Evolutionary conservation across 2,797 vertebrate species (phyloP).

Genomic region (Poeciliopsis paucimaculata): DNA sequence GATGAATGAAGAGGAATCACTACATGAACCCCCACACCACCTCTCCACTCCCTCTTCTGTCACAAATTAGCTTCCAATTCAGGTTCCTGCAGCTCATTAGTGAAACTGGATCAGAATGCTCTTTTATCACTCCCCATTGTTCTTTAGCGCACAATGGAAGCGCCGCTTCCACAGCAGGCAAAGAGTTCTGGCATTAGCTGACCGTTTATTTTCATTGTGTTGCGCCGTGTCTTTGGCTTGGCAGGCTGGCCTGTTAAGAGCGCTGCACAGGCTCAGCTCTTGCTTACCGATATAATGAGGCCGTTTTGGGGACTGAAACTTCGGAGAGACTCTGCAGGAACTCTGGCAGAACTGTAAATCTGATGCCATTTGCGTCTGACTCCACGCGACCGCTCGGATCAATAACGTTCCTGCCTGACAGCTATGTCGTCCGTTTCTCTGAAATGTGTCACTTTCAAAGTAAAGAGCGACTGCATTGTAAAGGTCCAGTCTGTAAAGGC

Average conservation of each 20-base stretch:
- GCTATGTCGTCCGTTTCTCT: constrained; percentile 17
- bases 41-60: constrained; percentile 6
- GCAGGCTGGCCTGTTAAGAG: constrained; percentile 43
- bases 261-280: constrained; percentile 36
- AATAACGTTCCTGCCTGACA: constrained; percentile 16
- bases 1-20: constrained; percentile 23
- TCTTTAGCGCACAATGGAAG: constrained; percentile 40
- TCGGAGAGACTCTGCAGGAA: constrained; percentile 50
- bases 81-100: constrained; percentile 54
- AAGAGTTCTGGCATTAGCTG: constrained; percentile 52
- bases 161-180: constrained; percentile 45
- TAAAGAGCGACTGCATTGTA: not conserved
- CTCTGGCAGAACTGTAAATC: constrained; percentile 34
- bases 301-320: constrained; percentile 40
- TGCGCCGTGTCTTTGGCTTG: constrained; percentile 43
- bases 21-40: constrained; percentile 6
- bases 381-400: constrained; percentile 34
- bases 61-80: constrained; percentile 15
- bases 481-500: not conserved
- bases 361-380: constrained; percentile 45
- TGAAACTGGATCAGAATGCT: constrained; percentile 43
- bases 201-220: constrained; percentile 55
- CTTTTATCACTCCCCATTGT: constrained; percentile 33
- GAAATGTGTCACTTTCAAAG: not conserved
- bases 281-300: constrained; percentile 61